Evolutionary conservation across 2,888 invertebrate species (phyloP).

Genomic region (Thyatira batis): DNA sequence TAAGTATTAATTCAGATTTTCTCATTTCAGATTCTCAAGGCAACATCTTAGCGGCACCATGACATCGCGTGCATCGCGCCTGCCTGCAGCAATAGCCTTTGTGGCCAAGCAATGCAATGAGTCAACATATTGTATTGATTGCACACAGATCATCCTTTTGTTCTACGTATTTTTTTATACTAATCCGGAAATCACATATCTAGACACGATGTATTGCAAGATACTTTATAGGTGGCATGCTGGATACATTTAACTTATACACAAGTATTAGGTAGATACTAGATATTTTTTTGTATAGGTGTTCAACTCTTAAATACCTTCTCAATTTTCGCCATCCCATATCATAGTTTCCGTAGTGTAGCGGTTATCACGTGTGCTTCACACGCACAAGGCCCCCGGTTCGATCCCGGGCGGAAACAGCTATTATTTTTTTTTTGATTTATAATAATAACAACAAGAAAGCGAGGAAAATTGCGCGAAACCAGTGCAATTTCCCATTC

Average conservation of each 20-base stretch:
- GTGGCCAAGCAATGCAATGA: conserved; percentile 38
- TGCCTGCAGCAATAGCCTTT: conserved; percentile 14
- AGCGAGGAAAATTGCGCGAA: conserved; percentile 6
- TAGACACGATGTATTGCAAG: too few species aligned
- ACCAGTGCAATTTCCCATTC: conserved; percentile 22
- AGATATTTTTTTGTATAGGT: too few species aligned
- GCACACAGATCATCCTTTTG: conserved; percentile 46
- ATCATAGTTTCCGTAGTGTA: conserved; percentile 86
- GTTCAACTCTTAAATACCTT: too few species aligned
- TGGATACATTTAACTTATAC: too few species aligned
- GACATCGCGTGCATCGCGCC: conserved; percentile 27
- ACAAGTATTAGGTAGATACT: too few species aligned
- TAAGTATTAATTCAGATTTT: too few species aligned
- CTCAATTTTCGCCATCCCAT: neutral
- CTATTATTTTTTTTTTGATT: neutral
- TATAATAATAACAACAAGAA: conserved; percentile 5
- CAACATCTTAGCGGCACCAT: conserved; percentile 25
- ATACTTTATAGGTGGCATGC: too few species aligned
- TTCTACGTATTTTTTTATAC: conserved; percentile 44
- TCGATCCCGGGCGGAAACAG: conserved; percentile 87
- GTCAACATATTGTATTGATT: conserved; percentile 45
- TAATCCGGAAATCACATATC: conserved; percentile 26
- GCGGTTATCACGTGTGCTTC: conserved; percentile 91
- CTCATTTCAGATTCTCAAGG: conserved; percentile 1
- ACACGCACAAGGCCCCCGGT: conserved; percentile 89